These are phyloP conservation scores for Eupithecia insigniata DNA, from an alignment of 2,888 invertebrate species.

Conservation along the genomic window DNA sequence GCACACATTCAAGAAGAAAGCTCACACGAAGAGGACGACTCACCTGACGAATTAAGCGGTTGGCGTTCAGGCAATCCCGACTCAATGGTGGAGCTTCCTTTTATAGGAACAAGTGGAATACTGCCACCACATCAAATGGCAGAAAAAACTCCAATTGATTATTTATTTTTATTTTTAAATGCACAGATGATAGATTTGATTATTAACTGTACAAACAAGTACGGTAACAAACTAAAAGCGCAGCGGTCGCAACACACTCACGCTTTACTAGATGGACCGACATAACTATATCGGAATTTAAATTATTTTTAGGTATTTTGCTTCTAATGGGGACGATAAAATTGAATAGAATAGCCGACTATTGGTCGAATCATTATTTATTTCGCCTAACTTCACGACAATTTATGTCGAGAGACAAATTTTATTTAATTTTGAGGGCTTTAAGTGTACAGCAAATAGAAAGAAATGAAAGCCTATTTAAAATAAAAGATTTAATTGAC, in stretches of 20 bases:
- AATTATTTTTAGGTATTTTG: slow-evolving; percentile 34
- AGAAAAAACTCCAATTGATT: slow-evolving; percentile 26
- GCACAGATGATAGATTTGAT: slow-evolving; percentile 25
- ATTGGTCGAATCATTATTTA: slow-evolving; percentile 38
- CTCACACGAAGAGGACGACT: slow-evolving; percentile 16
- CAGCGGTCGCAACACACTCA: slow-evolving; percentile 11
- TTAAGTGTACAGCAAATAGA: slow-evolving; percentile 16
- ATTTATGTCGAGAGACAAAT: slow-evolving; percentile 29
- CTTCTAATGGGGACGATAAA: slow-evolving; percentile 37
- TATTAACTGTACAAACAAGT: slow-evolving; percentile 30
- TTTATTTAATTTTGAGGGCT: slow-evolving; percentile 36
- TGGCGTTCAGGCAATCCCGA: slow-evolving; percentile 6
- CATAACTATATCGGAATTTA: slow-evolving; percentile 32
- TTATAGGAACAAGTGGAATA: slow-evolving; percentile 25
- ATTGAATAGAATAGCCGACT: slow-evolving; percentile 37
- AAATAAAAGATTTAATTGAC: slow-evolving; percentile 39
- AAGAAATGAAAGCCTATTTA: slow-evolving; percentile 30
- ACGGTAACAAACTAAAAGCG: slow-evolving; percentile 33
- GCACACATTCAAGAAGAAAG: slow-evolving; percentile 23
- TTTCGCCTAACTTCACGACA: slow-evolving; percentile 27
- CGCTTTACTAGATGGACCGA: slow-evolving; percentile 19
- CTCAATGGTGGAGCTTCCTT: slow-evolving; percentile 21
- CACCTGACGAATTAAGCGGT: slow-evolving; percentile 9
- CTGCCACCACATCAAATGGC: slow-evolving; percentile 24
- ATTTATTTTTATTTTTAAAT: slow-evolving; percentile 28